Evolutionary conservation across 2,797 vertebrate genomes (phyloP).

Genomic region (Amblyraja radiata): DNA sequence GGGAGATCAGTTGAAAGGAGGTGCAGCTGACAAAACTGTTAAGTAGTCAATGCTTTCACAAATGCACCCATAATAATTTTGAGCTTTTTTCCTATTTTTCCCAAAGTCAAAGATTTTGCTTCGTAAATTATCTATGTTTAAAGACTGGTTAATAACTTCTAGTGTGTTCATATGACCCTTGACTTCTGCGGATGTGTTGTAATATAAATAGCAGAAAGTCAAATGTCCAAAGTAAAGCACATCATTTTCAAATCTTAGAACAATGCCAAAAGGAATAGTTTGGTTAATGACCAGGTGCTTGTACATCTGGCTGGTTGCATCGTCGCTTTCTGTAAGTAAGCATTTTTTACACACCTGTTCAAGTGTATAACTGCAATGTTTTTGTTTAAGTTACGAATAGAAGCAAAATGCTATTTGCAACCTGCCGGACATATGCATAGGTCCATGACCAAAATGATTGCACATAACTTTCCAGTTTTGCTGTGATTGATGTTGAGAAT

Average conservation of each 20-base stretch:
- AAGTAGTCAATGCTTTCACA: neutral
- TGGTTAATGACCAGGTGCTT: constrained; percentile 26
- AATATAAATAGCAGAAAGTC: constrained; percentile 33
- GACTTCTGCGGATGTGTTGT: neutral
- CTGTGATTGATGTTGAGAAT: neutral
- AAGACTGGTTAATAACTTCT: constrained; percentile 37
- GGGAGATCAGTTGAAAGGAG: neutral
- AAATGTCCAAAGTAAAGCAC: neutral
- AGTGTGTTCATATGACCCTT: constrained; percentile 24
- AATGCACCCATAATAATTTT: neutral
- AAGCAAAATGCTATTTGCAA: neutral
- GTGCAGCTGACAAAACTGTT: neutral
- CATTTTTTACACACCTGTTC: neutral
- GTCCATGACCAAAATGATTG: neutral
- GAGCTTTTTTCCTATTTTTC: neutral
- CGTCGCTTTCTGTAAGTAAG: constrained; percentile 30
- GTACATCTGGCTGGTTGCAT: constrained; percentile 8
- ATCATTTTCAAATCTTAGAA: constrained; percentile 19
- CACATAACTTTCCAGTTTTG: neutral
- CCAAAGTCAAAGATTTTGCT: constrained; percentile 15
- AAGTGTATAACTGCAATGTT: constrained; percentile 10
- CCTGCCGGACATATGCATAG: neutral
- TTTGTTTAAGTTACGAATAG: neutral
- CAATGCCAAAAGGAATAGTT: constrained; percentile 26
- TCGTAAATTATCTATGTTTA: constrained; percentile 31